phyloP scores from a whole-genome alignment of 2,888 invertebrate species.

The Apeira syringaria region DNA sequence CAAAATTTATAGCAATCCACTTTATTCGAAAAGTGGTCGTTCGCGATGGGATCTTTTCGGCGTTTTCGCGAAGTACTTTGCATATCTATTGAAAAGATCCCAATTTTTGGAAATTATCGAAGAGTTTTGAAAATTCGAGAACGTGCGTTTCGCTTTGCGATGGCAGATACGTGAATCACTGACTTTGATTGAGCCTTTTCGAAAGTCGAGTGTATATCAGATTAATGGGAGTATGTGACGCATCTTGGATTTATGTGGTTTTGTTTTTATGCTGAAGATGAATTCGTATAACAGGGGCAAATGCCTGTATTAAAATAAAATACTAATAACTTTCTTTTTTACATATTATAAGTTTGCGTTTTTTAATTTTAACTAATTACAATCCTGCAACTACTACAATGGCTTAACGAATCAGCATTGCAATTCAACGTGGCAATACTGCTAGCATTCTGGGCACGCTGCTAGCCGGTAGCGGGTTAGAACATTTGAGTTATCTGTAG shows the following conservation, averaged over 20 bases:
- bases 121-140: not conserved
- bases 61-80: conserved; percentile 40
- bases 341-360: too few species aligned
- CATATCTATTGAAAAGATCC: conserved; percentile 31
- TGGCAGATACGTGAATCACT: conserved; percentile 11
- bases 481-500: too few species aligned
- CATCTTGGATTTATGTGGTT: conserved; percentile 4
- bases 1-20: too few species aligned
- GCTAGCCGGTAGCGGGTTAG: too few species aligned
- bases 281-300: too few species aligned
- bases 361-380: too few species aligned
- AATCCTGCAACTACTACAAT: too few species aligned
- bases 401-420: too few species aligned
- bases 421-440: too few species aligned
- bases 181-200: conserved; percentile 10
- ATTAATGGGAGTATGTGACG: conserved; percentile 4
- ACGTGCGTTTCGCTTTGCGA: conserved; percentile 2
- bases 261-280: not conserved
- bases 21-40: conserved; percentile 2
- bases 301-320: too few species aligned
- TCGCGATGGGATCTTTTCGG: conserved; percentile 15
- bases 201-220: not conserved
- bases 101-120: conserved; percentile 7
- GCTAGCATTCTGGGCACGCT: too few species aligned
- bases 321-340: too few species aligned